These are phyloP conservation scores for Chiloscyllium punctatum DNA, from an alignment of 2,797 vertebrate species.

Conservation along the genomic window DNA sequence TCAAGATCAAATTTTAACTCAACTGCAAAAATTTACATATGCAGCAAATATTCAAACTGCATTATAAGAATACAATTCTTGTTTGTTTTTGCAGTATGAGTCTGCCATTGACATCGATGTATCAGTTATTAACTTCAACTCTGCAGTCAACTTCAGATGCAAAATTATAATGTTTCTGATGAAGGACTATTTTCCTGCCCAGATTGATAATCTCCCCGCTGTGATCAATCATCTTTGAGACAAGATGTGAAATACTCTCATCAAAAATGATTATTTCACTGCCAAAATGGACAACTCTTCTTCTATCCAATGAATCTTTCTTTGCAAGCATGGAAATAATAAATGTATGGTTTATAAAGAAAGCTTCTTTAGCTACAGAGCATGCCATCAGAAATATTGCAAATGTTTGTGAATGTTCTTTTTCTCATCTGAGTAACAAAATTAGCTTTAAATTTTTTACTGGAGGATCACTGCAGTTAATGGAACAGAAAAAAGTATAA, in stretches of 20 bases:
- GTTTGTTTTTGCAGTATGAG: not conserved
- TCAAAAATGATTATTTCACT: not conserved
- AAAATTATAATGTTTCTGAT: not conserved
- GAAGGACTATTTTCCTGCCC: not conserved
- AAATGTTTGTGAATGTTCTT: not conserved
- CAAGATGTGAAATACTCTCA: slow-evolving; percentile 10
- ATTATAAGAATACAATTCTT: not conserved
- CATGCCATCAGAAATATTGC: not conserved
- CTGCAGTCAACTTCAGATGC: not conserved
- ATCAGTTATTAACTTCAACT: not conserved
- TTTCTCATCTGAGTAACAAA: not conserved
- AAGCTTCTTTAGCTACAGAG: not conserved
- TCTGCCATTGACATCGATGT: not conserved
- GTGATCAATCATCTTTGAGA: not conserved
- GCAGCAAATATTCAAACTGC: not conserved
- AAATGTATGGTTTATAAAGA: not conserved
- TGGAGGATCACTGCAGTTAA: not conserved
- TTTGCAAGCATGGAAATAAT: not conserved
- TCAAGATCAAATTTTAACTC: not conserved
- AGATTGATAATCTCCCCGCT: not conserved
- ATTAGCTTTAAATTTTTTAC: not conserved
- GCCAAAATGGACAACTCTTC: not conserved
- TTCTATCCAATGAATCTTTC: not conserved
- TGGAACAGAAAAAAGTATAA: not conserved
- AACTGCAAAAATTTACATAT: not conserved